A percentile compares a stretch with the other conserved stretches of the same genome.
phyloP scores from a whole-genome alignment of 1,140 invertebrate species.

The Littorina saxatilis region DNA sequence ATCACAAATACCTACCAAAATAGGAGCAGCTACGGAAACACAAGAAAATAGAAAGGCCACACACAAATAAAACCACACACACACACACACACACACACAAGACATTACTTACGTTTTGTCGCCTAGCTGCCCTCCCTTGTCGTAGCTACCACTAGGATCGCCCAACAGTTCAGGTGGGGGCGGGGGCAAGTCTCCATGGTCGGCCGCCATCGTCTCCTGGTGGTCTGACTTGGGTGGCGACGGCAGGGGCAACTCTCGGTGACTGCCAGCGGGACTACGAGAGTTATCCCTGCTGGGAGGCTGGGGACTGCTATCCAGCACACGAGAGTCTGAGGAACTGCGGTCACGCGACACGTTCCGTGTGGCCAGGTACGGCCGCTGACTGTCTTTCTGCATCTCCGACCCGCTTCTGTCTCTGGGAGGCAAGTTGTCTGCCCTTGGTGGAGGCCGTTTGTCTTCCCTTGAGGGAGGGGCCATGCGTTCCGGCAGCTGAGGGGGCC shows the following conservation, averaged over 20 bases:
- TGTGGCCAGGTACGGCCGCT: not conserved
- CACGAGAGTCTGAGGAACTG: conserved; percentile 20
- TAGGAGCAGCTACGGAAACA: too few relatives aligned
- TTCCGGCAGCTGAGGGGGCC: conserved; percentile 25
- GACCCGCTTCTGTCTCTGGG: conserved; percentile 40
- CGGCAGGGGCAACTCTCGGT: not conserved
- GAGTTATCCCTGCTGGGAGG: not conserved
- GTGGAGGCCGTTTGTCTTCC: conserved; percentile 5
- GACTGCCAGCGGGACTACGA: not conserved
- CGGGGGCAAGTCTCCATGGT: conserved; percentile 55
- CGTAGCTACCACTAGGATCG: not conserved
- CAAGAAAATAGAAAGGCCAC: too few relatives aligned
- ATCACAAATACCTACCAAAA: too few relatives aligned
- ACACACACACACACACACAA: too few relatives aligned
- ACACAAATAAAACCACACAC: too few relatives aligned
- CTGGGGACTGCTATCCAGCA: not conserved
- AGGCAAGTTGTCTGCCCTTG: not conserved
- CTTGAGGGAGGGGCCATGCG: not conserved
- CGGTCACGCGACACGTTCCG: not conserved
- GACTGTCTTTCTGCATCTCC: conserved; percentile 3
- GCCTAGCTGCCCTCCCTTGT: conserved; percentile 22
- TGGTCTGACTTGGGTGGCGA: conserved; percentile 7
- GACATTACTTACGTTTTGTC: conserved; percentile 32
- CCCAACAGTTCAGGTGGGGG: conserved; percentile 53
- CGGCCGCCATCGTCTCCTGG: conserved; percentile 1